Conservation (phyloP, 2,888 invertebrate species). For the Ypsolopha sequella region DNA sequence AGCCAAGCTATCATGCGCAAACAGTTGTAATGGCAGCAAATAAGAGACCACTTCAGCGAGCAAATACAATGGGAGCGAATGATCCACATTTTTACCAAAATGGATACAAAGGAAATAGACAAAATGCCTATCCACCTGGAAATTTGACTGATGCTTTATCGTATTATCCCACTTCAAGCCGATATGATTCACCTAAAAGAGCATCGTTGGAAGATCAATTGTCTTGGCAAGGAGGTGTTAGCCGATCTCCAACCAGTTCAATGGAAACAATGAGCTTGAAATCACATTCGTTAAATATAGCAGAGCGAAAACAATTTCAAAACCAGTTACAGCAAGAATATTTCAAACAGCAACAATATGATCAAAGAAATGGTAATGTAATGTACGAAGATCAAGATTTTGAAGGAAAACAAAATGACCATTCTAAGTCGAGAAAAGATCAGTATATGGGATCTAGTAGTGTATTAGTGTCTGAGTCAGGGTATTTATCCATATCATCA, state of each 20-base stretch:
- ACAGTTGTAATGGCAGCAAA: slow-evolving; percentile 60
- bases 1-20: slow-evolving; percentile 70
- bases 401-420: slow-evolving; percentile 41
- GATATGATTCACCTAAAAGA: slow-evolving; percentile 70
- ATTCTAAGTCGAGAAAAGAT: slow-evolving; percentile 46
- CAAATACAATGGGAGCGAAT: slow-evolving; percentile 65
- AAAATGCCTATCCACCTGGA: slow-evolving; percentile 78
- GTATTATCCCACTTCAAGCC: slow-evolving; percentile 81
- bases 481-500: slow-evolving; percentile 81
- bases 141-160: slow-evolving; percentile 84
- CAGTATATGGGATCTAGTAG: slow-evolving; percentile 54
- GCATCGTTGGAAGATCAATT: slow-evolving; percentile 72
- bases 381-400: slow-evolving; percentile 45
- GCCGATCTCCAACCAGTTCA: slow-evolving; percentile 73
- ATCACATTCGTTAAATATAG: slow-evolving; percentile 70
- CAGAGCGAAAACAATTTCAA: slow-evolving; percentile 67
- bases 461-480: slow-evolving; percentile 82
- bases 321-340: slow-evolving; percentile 67
- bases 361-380: slow-evolving; percentile 59
- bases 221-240: slow-evolving; percentile 68
- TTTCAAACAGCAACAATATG: slow-evolving; percentile 65
- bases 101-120: slow-evolving; percentile 75
- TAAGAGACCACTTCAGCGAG: slow-evolving; percentile 67
- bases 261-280: slow-evolving; percentile 68
- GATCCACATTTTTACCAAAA: slow-evolving; percentile 72